These are phyloP conservation scores for Gobius niger DNA, from an alignment of 2,113 vertebrate species.

Conservation along the genomic window DNA sequence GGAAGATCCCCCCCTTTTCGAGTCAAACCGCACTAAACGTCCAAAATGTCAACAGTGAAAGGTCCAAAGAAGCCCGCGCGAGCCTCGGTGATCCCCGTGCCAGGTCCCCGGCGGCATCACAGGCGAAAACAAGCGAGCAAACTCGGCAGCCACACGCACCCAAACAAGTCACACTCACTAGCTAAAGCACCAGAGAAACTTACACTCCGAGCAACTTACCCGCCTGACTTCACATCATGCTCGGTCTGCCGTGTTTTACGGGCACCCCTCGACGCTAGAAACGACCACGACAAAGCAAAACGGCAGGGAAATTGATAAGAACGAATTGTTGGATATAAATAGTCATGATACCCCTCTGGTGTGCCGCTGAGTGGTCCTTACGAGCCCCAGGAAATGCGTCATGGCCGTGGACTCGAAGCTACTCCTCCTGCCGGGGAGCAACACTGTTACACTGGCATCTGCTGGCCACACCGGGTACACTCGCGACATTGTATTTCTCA, in stretches of 20 bases:
- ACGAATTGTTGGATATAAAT: slow-evolving; percentile 64
- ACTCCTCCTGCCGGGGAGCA: slow-evolving; percentile 47
- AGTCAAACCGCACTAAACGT: slow-evolving; percentile 1
- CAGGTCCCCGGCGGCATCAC: slow-evolving; percentile 14
- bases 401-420: slow-evolving; percentile 52
- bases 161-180: slow-evolving; percentile 51
- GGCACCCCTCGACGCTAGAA: slow-evolving; percentile 44
- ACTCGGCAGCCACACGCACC: slow-evolving; percentile 30
- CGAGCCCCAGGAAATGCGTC: slow-evolving; percentile 83
- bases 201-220: slow-evolving; percentile 62
- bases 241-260: slow-evolving; percentile 32
- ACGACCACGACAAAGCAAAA: slow-evolving; percentile 44
- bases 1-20: slow-evolving; percentile 3
- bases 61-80: not conserved
- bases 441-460: slow-evolving; percentile 54
- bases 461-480: not conserved
- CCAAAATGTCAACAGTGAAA: slow-evolving; percentile 29
- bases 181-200: slow-evolving; percentile 63
- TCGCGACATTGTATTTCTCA: not conserved
- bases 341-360: slow-evolving; percentile 68
- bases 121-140: slow-evolving; percentile 14
- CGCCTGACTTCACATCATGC: slow-evolving; percentile 64
- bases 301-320: slow-evolving; percentile 38
- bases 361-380: slow-evolving; percentile 64
- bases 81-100: not conserved